Evolutionary conservation across 1,140 invertebrate genomes (phyloP), one percentile per base, ranked within the genome.

Genomic region (Trachelipus rathkii): DNA sequence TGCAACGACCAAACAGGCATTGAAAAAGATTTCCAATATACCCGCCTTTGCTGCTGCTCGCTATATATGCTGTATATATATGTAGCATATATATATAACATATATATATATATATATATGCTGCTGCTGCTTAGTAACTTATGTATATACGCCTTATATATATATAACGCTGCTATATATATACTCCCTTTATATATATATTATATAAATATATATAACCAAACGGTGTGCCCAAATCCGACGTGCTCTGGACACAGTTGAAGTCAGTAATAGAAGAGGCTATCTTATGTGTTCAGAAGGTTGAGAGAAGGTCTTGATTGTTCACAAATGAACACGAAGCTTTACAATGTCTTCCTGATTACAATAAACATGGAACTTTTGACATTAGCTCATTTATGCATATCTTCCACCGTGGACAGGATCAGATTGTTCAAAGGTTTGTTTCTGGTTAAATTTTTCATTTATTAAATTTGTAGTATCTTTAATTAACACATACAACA

Each of bases 241-340:
- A 95, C 92, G 68, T 99, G 97, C 84, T 95, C 93, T 0, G 92
- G 92, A n/a, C 95, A 99, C 83, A 97, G 97, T n/a, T 95, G 96
- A 81, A 99, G 97, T 85, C n/a, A n/a, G 91, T 94, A 9, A 92
- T 94, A 80, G 97, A 4, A 88, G 90, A 13, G 99, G 97, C n/a
- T n/a, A n/a, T n/a, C n/a, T n/a, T 85, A 90, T 95, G 44, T 99
- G 97, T 85, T 97, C 97, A 84, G 95, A 95, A 83, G 97, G 97
- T 0, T 99, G 94, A n/a, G 93, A 94, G 95, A n/a, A 85, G 97
- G 97, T 0, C 82, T 87, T 0, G 95, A 97, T 83, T 99, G 97
- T 85, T 92, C 91, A 72, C 90, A 93, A 77, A 95, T 93, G 87
- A 94, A 97, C 83, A 93, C 94, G 93, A 96, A 82, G 95, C 95